Conservation (phyloP, 2,113 vertebrate genomes). For the Arvicanthis niloticus region DNA sequence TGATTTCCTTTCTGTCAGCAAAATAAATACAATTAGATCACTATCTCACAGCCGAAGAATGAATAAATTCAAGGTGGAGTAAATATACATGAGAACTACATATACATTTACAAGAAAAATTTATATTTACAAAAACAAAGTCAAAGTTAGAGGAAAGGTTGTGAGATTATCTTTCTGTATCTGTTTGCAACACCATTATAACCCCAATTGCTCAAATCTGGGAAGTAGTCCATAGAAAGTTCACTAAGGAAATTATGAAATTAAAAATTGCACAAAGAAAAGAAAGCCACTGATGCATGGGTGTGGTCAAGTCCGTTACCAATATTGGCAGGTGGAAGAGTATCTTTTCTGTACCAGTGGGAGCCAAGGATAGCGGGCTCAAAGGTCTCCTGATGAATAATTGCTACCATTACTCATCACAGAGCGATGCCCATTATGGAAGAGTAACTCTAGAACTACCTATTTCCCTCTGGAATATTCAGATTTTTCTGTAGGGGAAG, state of each 20-base stretch:
- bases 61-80: neutral
- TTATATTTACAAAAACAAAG: neutral
- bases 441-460: neutral
- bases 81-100: neutral
- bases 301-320: neutral
- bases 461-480: neutral
- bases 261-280: neutral
- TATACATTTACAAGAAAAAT: neutral
- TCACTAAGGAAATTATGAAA: neutral
- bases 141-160: neutral
- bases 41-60: neutral
- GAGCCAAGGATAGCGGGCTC: neutral
- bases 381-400: neutral
- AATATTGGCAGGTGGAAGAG: accelerated
- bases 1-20: neutral
- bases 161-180: neutral
- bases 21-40: slow-evolving; percentile 3
- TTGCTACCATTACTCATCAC: neutral
- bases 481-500: neutral
- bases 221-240: neutral
- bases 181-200: neutral
- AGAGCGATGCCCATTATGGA: neutral
- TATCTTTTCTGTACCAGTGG: neutral
- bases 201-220: neutral
- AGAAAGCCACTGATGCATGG: neutral